phyloP scores from a whole-genome alignment of 2,113 vertebrate species.

The Xenopus laevis region DNA sequence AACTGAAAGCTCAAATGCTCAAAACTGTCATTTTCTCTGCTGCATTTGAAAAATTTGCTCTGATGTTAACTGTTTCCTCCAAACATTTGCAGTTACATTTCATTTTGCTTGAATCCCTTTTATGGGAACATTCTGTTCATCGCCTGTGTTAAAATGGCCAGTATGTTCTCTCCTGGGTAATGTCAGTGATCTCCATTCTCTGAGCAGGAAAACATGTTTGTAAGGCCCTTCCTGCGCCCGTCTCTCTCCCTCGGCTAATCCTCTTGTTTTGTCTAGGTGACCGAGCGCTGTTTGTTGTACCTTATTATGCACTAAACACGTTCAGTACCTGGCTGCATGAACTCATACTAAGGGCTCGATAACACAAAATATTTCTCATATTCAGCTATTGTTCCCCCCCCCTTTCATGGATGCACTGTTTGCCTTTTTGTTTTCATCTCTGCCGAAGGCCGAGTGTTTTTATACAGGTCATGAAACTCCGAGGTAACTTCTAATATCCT shows the following conservation, averaged over 20 bases:
- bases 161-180: neutral
- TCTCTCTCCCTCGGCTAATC: neutral
- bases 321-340: neutral
- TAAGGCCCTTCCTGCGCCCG: neutral
- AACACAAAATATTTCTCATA: neutral
- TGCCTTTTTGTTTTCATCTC: neutral
- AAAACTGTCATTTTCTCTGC: no score
- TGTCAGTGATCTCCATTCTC: neutral
- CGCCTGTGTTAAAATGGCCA: neutral
- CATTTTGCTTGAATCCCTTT: slow-evolving; percentile 2
- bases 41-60: neutral
- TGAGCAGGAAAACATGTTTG: slow-evolving; percentile 6
- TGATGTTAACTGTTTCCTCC: neutral
- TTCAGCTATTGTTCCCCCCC: neutral
- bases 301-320: neutral
- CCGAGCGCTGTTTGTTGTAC: neutral
- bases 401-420: neutral
- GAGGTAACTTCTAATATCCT: no score
- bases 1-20: no score
- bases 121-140: slow-evolving; percentile 11
- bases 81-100: neutral
- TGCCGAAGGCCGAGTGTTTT: no score
- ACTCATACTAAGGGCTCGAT: neutral
- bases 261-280: slow-evolving; percentile 11
- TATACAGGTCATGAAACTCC: no score